phyloP scores from a whole-genome alignment of 64 coral and sea anemone genomes.

The Stichodactyla mertensii region DNA sequence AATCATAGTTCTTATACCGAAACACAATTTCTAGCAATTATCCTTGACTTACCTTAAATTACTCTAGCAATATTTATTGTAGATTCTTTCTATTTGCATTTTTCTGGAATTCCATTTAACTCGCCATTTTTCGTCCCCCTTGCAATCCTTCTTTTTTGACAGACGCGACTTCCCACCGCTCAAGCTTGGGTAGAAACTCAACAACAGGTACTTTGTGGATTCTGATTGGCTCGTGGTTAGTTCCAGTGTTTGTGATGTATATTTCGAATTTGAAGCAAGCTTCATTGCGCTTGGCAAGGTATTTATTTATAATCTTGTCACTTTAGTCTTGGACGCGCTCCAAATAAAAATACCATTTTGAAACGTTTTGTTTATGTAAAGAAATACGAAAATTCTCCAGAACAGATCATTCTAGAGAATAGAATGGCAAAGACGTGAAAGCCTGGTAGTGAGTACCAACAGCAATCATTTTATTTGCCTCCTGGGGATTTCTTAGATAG shows the following conservation, averaged over 20 bases:
- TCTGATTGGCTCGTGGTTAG: conserved; percentile 15
- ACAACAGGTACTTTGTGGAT: conserved; percentile 4
- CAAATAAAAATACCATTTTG: neutral
- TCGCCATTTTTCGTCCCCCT: neutral
- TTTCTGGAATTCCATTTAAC: neutral
- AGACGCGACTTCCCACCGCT: conserved; percentile 5
- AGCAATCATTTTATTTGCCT: too few species aligned
- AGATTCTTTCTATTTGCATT: too few species aligned
- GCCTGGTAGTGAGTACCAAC: too few species aligned
- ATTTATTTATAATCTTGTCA: neutral
- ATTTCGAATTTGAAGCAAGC: neutral
- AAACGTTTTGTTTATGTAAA: too few species aligned
- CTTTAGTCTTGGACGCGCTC: neutral
- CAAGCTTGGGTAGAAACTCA: neutral
- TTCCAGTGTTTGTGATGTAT: neutral
- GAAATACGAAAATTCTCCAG: too few species aligned
- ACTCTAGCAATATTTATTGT: neutral
- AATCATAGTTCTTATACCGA: too few species aligned
- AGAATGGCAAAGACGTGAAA: too few species aligned
- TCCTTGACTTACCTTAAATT: neutral
- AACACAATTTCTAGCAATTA: too few species aligned
- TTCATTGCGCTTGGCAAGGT: neutral
- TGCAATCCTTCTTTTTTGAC: neutral
- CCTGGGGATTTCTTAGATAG: too few species aligned
- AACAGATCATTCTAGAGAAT: too few species aligned